Base-by-base conservation (phyloP, 1,140 invertebrate species). In the Gerris buenoi region DNA sequence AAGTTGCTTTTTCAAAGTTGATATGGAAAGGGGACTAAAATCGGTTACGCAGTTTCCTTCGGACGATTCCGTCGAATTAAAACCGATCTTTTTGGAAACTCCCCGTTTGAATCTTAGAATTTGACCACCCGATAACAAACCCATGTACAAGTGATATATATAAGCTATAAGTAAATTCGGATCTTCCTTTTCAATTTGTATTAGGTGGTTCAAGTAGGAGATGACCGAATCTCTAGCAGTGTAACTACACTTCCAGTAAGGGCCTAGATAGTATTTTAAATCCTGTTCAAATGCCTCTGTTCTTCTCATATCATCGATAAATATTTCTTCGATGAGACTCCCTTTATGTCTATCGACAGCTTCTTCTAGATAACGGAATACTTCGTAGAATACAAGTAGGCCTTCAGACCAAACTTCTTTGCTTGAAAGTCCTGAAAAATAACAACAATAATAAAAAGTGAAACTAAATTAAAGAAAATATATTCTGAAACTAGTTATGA, bases 81-180 rank as follows among this genome's bases (percentile, higher is more conserved):
- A 10, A 18, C 25, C 23, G 0, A 71, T 61, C 26, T 68, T 70
- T 29, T 79, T 77, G 5, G 81, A 73, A 1, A 90, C 73, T 69
- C 82, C 79, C 59, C 86, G 79, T 73, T 91, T 46, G 33, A 10
- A 46, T 18, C 33, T 5, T 46, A 91, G 75, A 69, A 91, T 87
- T 74, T 90, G 88, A 2, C 89, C 89, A 10, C 33, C 33, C 26
- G 88, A 89, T 25, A 91, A 75, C 25, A 91, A 74, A 0, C 88
- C 89, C 83, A 91, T 84, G 71, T 91, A 90, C 70, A 91, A 76
- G 75, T 91, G 89, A 74, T 90, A 91, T 28, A 90, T 83, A 76
- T 89, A 91, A 1, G 88, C 87, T 72, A 89, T 81, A 2, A 91
- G 74, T 1, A 88, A 73, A 58, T 81, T 77, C 1, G 88, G 86